Base-by-base conservation (phyloP, 2,888 invertebrate species). In the Teinopalpus imperialis region DNA sequence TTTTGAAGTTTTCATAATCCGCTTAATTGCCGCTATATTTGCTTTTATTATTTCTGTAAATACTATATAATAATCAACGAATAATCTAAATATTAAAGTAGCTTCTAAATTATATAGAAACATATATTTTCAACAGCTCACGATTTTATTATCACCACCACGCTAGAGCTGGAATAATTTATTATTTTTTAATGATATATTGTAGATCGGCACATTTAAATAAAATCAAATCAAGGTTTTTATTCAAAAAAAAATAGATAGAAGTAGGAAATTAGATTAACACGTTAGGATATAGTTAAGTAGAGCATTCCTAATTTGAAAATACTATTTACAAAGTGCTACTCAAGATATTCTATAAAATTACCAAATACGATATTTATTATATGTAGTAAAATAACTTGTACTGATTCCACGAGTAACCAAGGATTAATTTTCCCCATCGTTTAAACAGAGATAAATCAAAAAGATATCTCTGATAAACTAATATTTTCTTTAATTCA, bases 1-100 rank as follows among this genome's bases (percentile, higher is more conserved):
- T 40, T 46, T 45, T n/a, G 14, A 12, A 27, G 36, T 21, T 29
- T 32, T 36, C 20, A 34, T 36, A 40, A 8, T 9, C 29, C 43
- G 49, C 48, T 45, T 46, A 18, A 37, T 20, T 34, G 23, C 32
- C 37, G 44, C 44, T 44, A 44, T 20, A 3, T 43, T 43, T 14
- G 46, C 40, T 46, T 46, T 3, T 41, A 29, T 32, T 16, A 34
- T 36, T 41, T 46, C 14, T 34, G 2, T 24, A 23, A 8, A 31
- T 36, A 9, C 16, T 37, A 13, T n/a, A 41, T n/a, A n/a, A n/a
- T n/a, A n/a, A n/a, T n/a, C n/a, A n/a, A n/a, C n/a, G n/a, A n/a
- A n/a, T n/a, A n/a, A n/a, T 3, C 9, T 10, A 2, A 12, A 12
- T 12, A 16, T 16, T 16, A 16, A 16, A 16, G 4, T 16, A 4